Evolutionary conservation across 2,888 invertebrate genomes (phyloP), one percentile per base, ranked within the genome.

Genomic region (Drosophila mettleri): DNA sequence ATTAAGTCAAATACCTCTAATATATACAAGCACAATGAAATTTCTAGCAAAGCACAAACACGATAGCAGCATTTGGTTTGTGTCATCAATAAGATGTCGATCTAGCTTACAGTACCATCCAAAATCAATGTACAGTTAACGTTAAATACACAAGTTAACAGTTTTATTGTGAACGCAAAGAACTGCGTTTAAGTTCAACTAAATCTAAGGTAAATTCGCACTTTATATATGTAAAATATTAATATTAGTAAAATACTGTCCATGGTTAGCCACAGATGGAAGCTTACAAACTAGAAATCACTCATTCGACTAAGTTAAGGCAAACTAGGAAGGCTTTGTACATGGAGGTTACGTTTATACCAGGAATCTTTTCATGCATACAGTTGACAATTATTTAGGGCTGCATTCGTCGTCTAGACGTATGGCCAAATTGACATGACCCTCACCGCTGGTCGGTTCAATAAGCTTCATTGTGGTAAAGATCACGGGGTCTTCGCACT

Each of bases 401-500:
- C 52, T 55, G 73, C 72, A 81, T 78, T 92, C 92, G 66, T 92
- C 92, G 60, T 92, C 92, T 61, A 92, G 86, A 64, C 86, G 90
- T 53, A 92, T 86, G 58, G 90, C 91, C 55, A 87, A 88, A 79
- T 92, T 92, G 6, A 91, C 80, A 67, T 91, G 90, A 1, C 92
- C 90, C 46, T 81, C 67, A 18, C 66, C 72, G 53, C 45, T 63
- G 48, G 49, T 61, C 3, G 64, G 14, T 58, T 77, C 80, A 38
- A 69, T 39, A 36, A 60, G 24, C 27, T 41, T 33, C 51, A 63
- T 34, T 63, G 78, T 61, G 58, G 75, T 60, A 24, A 64, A 73
- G 33, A 60, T 66, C 8, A 71, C 66, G 8, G 80, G 65, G 12
- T 66, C 39, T 12, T 81, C 88, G 18, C 69, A 51, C 39, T 79